phyloP scores from a whole-genome alignment of 2,113 vertebrate species.

The Panthera leo region DNA sequence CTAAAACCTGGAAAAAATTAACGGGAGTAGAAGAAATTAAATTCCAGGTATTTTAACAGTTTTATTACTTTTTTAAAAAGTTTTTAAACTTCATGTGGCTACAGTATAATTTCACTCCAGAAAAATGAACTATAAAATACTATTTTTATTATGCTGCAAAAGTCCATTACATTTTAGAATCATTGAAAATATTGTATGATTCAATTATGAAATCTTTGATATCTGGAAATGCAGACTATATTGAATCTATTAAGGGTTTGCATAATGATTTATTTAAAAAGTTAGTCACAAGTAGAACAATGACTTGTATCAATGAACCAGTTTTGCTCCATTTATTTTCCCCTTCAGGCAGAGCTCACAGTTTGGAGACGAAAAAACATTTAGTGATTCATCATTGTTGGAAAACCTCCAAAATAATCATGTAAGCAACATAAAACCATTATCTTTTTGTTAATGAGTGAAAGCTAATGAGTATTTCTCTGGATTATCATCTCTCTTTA shows the following conservation, averaged over 20 bases:
- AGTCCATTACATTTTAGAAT: slow-evolving; percentile 33
- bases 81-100: background rate
- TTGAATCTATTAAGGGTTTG: background rate
- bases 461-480: background rate
- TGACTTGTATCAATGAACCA: background rate
- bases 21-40: background rate
- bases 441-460: background rate
- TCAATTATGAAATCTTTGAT: background rate
- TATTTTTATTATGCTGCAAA: background rate
- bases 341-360: slow-evolving; percentile 90
- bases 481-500: background rate
- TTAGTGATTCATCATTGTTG: slow-evolving; percentile 94
- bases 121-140: slow-evolving; percentile 22
- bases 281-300: background rate
- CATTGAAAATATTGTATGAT: background rate
- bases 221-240: background rate
- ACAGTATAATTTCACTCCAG: background rate
- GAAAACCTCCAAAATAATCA: slow-evolving; percentile 98
- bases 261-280: slow-evolving; percentile 12
- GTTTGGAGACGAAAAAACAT: slow-evolving; percentile 90
- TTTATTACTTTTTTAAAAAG: background rate
- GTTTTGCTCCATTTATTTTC: background rate
- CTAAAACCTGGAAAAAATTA: background rate
- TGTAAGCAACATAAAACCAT: slow-evolving; percentile 87
- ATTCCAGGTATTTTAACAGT: background rate